Evolutionary conservation across 2,113 vertebrate species (phyloP), one percentile per base, ranked within the genome.

Genomic region (Anarrhichthys ocellatus): DNA sequence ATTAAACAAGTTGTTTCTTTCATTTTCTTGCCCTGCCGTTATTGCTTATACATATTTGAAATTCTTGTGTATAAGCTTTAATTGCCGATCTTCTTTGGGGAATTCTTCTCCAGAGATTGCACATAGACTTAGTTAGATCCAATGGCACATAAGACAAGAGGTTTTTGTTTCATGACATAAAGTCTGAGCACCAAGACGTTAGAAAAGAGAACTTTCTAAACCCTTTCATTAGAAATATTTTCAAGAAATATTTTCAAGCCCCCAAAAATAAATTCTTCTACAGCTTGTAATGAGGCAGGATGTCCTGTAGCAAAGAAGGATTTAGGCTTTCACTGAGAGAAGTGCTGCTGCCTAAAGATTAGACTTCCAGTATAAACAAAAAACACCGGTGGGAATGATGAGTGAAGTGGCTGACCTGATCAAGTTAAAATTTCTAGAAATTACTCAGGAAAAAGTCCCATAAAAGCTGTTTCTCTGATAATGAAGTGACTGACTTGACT

Each of bases 201-300:
- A 54, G 48, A 73, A 79, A 80, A 65, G 11, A 62, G 73, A 75
- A 64, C 29, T 15, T 48, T 66, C 17, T 38, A 32, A 78, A 34
- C 54, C 24, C 8, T 61, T 29, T 29, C 27, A 14, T 10, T 52
- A 6, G 36, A 78, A 64, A 29, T 50, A 18, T 67, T 74, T 77
- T 65, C 18, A 62, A 10, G n/a, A 78, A 64, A 29, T 50, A 18
- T 67, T 74, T 77, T 65, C 18, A 62, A 10, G n/a, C 27, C 14
- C 27, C 14, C 14, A 34, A 59, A 67, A 65, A 54, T 79, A 46
- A 52, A 63, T 46, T 63, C 3, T 29, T 50, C 38, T 50, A 34
- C 34, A 52, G 72, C 18, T 48, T 74, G 38, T 76, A 62, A 86
- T 78, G 70, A 72, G 44, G 44, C 80, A 44, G 15, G 11, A 67